Evolutionary conservation across 2,113 vertebrate genomes (phyloP), one percentile per base, ranked within the genome.

Genomic region (Corynorhinus townsendii): DNA sequence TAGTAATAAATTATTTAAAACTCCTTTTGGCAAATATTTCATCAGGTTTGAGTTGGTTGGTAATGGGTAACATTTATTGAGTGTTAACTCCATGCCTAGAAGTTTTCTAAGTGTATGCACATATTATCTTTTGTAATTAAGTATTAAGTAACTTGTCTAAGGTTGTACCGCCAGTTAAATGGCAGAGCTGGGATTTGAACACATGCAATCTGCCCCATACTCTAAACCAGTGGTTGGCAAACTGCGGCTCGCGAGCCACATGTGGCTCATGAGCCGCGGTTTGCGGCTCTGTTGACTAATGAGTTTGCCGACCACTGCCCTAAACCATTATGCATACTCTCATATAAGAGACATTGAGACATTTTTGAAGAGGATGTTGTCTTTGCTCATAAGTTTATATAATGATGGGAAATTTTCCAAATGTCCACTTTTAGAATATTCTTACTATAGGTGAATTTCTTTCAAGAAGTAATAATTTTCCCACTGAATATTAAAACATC

Each of bases 1-100:
- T 91, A 56, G 17, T 49, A 82, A 86, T 45, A 93, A 83, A 87
- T 71, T 26, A 8, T 88, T 91, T 94, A 43, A 91, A 91, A 82
- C 26, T n/a, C 8, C 33, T 95, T 91, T 75, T 26, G 72, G 80
- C 49, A 89, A 38, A 35, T 76, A 59, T 26, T 43, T 84, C 11
- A 52, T 54, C 43, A 71, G 12, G 24, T 72, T 85, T 62, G 80
- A 69, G 54, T 73, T 85, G 28, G 17, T 89, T 68, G 71, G 26
- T 75, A 85, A 68, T 38, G 45, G 14, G 17, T 80, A 81, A 49
- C 33, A 35, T 77, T 82, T 86, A 47, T 10, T 77, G 35, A 82
- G 49, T 49, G 12, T 52, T 80, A 68, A 59, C 17, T 26, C 73
- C 0, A 20, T 76, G 64, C 16, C 38, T 75, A 40, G n/a, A 38